A percentile compares a stretch with the other conserved stretches of the same genome.
These are phyloP conservation scores for Drosophila lacteicornis DNA, from an alignment of 1,140 invertebrate species.

Conservation along the genomic window DNA sequence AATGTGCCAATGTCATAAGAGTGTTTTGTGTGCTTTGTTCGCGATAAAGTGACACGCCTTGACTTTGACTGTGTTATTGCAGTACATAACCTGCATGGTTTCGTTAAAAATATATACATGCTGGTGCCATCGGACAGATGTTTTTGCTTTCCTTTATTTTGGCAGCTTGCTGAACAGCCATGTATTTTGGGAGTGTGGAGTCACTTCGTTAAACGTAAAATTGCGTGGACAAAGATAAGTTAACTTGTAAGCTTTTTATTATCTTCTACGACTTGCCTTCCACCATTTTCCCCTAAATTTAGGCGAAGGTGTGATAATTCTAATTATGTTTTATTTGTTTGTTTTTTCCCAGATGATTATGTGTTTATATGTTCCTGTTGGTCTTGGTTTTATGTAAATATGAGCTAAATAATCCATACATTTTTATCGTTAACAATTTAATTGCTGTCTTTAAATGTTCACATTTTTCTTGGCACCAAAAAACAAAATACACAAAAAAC, in stretches of 20 bases:
- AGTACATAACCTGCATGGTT: constrained; percentile 1
- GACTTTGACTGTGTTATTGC: constrained; percentile 18
- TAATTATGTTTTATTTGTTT: background rate
- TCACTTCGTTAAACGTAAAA: background rate
- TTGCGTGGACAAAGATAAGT: background rate
- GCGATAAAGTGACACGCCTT: constrained; percentile 63
- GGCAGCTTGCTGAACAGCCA: constrained; percentile 12
- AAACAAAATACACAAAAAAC: constrained; percentile 4
- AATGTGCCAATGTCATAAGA: constrained; percentile 67
- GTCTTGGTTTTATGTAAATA: background rate
- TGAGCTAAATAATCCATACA: background rate
- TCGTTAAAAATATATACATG: background rate
- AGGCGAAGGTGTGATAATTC: background rate
- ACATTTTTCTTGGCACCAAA: background rate
- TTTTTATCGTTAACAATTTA: background rate
- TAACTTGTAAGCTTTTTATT: background rate
- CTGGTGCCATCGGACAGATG: constrained; percentile 16
- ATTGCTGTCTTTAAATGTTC: background rate
- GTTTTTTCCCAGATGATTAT: background rate
- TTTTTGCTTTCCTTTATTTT: constrained; percentile 20
- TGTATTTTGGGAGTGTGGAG: constrained; percentile 20
- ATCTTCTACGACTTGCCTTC: background rate
- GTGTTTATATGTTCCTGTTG: background rate
- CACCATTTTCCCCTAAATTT: background rate
- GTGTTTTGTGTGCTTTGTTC: constrained; percentile 20